Evolutionary conservation across 2,888 invertebrate species (phyloP), one percentile per base, ranked within the genome.

Genomic region (Eudasyphora cyanicolor): DNA sequence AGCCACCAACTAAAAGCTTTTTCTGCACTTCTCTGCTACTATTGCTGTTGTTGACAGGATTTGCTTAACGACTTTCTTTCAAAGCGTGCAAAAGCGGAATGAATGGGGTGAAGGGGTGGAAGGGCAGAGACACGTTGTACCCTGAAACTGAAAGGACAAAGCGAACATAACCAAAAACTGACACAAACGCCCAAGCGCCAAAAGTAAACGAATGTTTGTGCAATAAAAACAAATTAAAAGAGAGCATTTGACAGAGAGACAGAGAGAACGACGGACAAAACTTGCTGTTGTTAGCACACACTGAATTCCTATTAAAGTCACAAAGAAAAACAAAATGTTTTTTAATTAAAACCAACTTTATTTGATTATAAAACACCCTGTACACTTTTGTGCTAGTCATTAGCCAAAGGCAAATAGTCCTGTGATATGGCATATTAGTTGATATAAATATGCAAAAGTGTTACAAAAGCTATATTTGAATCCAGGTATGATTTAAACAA

Each of bases 201-300:
- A 14, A 27, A 29, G 10, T 8, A 29, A 57, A 27, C 27, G 8
- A 27, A 60, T 29, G 29, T 60, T 60, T 60, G 60, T 60, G 60
- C 24, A 60, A 60, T 60, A 60, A 60, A 60, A 27, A 60, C 60
- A 60, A 60, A 60, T 29, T 60, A 29, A 60, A 60, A n/a, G 60
- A n/a, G 29, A 14, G 60, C 29, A 29, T 60, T 27, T 60, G 60
- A n/a, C n/a, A 60, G n/a, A 60, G 14, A n/a, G n/a, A n/a, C n/a
- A n/a, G n/a, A n/a, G n/a, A n/a, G n/a, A n/a, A n/a, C n/a, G n/a
- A n/a, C n/a, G n/a, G n/a, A 5, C 29, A 29, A n/a, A 29, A n/a
- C 1, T 29, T 27, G 19, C 12, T 49, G 24, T 12, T 27, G 57
- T 57, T 19, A 1, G 24, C n/a, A 27, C n/a, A 57, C 27, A 14